phyloP scores from a whole-genome alignment of 1,140 invertebrate species.

The Limonius californicus region DNA sequence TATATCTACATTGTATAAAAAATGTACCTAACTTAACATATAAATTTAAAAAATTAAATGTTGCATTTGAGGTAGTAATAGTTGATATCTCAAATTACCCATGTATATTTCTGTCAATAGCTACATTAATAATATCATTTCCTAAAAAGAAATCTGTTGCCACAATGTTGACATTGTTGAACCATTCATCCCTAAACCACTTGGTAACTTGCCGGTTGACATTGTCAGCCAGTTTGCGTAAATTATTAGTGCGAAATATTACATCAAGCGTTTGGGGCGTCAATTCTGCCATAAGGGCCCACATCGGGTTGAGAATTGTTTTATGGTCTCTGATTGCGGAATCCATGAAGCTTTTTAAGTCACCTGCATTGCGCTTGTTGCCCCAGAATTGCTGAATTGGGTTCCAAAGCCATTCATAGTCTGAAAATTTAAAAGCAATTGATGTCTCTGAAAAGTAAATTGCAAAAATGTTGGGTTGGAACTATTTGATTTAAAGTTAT shows the following conservation, averaged over 20 bases:
- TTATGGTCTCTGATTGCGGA: constrained; percentile 47
- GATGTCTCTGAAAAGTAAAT: no score
- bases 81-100: background rate
- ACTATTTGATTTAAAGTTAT: no score
- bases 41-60: background rate
- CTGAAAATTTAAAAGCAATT: constrained; percentile 7
- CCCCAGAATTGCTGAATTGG: constrained; percentile 67
- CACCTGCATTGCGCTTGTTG: constrained; percentile 52
- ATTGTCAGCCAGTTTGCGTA: constrained; percentile 65
- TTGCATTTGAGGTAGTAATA: background rate
- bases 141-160: constrained; percentile 76
- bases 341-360: constrained; percentile 57
- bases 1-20: background rate
- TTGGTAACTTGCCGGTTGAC: constrained; percentile 65
- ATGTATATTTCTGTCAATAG: constrained; percentile 51
- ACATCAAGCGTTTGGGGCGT: constrained; percentile 69
- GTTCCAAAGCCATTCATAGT: constrained; percentile 63
- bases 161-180: constrained; percentile 64
- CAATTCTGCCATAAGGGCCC: constrained; percentile 78
- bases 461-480: no score
- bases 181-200: constrained; percentile 62
- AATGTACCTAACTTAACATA: background rate
- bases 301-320: constrained; percentile 55
- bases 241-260: constrained; percentile 58
- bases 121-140: constrained; percentile 68